Percentiles rank a stretch among this genome's conserved stretches.
Conservation (phyloP, 2,888 invertebrate species). For the Gortyna flavago region DNA sequence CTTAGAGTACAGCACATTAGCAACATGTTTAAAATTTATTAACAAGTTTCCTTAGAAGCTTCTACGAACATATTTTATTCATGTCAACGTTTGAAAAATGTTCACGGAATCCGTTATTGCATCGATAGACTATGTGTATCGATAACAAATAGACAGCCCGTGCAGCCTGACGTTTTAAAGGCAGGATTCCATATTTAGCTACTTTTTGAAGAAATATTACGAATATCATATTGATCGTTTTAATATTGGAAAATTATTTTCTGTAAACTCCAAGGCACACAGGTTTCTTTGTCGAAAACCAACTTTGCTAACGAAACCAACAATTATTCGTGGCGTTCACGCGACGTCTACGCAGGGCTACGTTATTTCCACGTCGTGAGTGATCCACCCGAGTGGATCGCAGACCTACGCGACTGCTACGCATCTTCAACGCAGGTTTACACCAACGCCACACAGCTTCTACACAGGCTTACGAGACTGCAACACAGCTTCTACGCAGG, state of each 20-base stretch:
- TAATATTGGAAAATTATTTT: neutral
- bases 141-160: conserved; percentile 14
- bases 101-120: conserved; percentile 42
- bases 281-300: neutral
- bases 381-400: no score
- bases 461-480: no score
- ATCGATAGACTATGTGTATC: conserved; percentile 27
- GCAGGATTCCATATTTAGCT: neutral
- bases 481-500: no score
- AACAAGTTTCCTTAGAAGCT: conserved; percentile 14
- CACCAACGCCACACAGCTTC: no score
- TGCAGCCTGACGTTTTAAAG: conserved; percentile 7
- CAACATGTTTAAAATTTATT: conserved; percentile 23
- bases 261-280: neutral
- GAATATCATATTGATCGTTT: neutral
- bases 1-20: neutral
- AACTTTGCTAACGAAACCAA: neutral
- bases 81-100: conserved; percentile 44
- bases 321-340: no score
- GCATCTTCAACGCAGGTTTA: neutral
- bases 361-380: no score
- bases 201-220: neutral
- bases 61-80: conserved; percentile 45
- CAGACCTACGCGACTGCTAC: no score
- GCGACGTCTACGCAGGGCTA: neutral